Evolutionary conservation across 2,797 vertebrate species (phyloP), one percentile per base, ranked within the genome.

Genomic region (Neoniphon sammara): DNA sequence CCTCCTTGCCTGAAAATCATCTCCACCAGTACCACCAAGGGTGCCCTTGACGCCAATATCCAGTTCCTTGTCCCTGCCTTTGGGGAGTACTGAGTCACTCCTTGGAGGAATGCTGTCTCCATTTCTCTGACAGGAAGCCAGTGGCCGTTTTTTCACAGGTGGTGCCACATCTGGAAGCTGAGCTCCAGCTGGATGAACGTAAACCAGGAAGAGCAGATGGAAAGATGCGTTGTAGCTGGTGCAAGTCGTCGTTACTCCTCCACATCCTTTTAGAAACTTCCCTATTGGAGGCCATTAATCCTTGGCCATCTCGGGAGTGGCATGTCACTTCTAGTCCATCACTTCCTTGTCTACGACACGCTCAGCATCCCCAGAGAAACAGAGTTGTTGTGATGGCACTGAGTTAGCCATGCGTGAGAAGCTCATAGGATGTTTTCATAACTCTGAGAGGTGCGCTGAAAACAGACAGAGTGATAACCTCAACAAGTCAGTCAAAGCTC

Each of bases 291-390:
- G 82, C 80, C 85, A 88, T 88, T 84, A 91, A 92, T 90, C 91
- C 83, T 81, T 68, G 56, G 77, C 80, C 81, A 84, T 85, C 86
- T 91, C 83, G 81, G 79, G 74, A 90, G 85, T 87, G 80, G 61
- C 71, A 70, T 92, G 91, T 91, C 90, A 90, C 85, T 85, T 85
- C 81, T 72, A 82, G 89, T 90, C 88, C 87, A 88, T 92, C 87
- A 87, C 70, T 54, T 70, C 75, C 62, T 78, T 7, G 31, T 80
- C 81, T 71, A 56, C 78, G 68, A 76, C n/a, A 0, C 50, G 70
- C 0, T 59, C 72, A 59, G 63, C 78, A 74, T 46, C 46, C 71
- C 65, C 63, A 81, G 57, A 77, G 76, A 86, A 79, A 84, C 68
- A 67, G 75, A 81, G 70, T 85, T 90, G 89, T 88, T 90, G 78